These are phyloP conservation scores for Akabosia matsudoensis DNA, from an alignment of 1,140 invertebrate genomes.

Conservation along the genomic window DNA sequence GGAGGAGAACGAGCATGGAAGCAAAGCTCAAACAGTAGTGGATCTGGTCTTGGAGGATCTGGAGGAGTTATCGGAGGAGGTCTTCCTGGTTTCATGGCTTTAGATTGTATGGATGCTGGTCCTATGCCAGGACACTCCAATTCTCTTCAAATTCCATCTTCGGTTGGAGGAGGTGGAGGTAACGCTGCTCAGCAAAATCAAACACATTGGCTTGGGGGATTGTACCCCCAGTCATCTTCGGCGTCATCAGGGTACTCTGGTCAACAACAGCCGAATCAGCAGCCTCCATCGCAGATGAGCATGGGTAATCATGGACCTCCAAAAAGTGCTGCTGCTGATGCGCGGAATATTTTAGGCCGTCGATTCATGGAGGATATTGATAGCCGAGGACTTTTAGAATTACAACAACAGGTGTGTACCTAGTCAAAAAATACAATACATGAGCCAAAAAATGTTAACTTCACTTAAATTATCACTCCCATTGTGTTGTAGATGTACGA, in stretches of 20 bases:
- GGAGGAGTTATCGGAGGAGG: neutral
- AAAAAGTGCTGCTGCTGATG: conserved; percentile 9
- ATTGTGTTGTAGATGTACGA: neutral
- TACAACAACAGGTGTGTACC: conserved; percentile 43
- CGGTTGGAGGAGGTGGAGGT: neutral
- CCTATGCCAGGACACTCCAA: neutral
- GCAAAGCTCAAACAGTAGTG: conserved; percentile 11
- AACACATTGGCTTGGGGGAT: neutral
- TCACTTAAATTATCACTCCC: neutral
- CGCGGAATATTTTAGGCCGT: conserved; percentile 35
- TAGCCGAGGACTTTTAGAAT: conserved; percentile 33
- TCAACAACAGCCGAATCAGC: neutral
- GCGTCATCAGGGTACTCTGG: neutral
- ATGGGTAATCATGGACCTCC: conserved; percentile 29
- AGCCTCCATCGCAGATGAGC: conserved; percentile 25
- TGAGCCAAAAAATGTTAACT: neutral
- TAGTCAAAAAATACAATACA: neutral
- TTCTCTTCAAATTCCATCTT: neutral
- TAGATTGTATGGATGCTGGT: conserved; percentile 2
- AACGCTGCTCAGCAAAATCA: neutral
- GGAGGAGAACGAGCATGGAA: conserved; percentile 42
- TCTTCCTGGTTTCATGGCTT: neutral
- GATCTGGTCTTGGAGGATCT: neutral
- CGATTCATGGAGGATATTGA: conserved; percentile 44
- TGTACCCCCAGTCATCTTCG: neutral